These are phyloP conservation scores for Drosophila macrospina DNA, from an alignment of 2,888 invertebrate genomes.

Conservation along the genomic window DNA sequence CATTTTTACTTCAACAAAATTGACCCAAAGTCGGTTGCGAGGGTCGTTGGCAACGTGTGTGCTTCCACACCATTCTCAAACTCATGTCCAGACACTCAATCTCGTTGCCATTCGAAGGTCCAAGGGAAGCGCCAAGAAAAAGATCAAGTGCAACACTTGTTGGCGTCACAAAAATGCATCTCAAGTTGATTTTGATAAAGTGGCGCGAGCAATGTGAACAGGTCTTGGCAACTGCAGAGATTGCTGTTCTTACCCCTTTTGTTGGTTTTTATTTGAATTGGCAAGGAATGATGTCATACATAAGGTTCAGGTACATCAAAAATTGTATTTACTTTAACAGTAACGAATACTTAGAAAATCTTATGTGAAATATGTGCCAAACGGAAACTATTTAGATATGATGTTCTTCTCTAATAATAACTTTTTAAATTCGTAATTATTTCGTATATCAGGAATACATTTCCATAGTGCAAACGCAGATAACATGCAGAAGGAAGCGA, in stretches of 20 bases:
- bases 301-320: slow-evolving; percentile 1
- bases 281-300: slow-evolving; percentile 3
- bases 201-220: slow-evolving; percentile 50
- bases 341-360: background rate
- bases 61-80: slow-evolving; percentile 7
- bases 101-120: slow-evolving; percentile 36
- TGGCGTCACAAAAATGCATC: slow-evolving; percentile 74
- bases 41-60: slow-evolving; percentile 11
- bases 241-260: background rate
- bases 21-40: slow-evolving; percentile 17
- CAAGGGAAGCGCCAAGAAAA: slow-evolving; percentile 65
- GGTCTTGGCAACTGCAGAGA: slow-evolving; percentile 44
- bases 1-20: slow-evolving; percentile 38
- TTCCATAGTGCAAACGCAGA: too few relatives aligned
- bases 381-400: too few relatives aligned
- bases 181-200: slow-evolving; percentile 68
- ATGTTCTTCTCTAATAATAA: too few relatives aligned
- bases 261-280: slow-evolving; percentile 14
- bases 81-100: slow-evolving; percentile 60
- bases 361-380: too few relatives aligned
- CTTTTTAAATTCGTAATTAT: too few relatives aligned
- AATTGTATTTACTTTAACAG: slow-evolving; percentile 14
- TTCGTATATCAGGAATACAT: too few relatives aligned
- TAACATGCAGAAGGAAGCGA: too few relatives aligned
- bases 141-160: slow-evolving; percentile 80